These are phyloP conservation scores for Nasonia longicornis DNA, from an alignment of 1,140 invertebrate species.

Conservation along the genomic window DNA sequence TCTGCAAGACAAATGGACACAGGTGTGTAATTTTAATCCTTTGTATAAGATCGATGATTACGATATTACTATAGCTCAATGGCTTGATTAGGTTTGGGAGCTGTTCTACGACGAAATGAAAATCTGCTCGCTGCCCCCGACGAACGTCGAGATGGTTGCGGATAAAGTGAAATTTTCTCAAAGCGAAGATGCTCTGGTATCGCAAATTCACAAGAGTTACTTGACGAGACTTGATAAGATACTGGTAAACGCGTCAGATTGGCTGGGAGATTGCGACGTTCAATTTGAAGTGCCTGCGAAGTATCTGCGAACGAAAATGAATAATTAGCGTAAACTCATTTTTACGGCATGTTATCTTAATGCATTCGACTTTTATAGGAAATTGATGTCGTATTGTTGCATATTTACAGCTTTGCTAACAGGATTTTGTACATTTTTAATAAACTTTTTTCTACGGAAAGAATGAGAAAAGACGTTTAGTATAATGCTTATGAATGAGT, in stretches of 20 bases:
- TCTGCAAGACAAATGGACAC: slow-evolving; percentile 73
- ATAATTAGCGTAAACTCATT: background rate
- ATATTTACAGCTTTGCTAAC: too few species aligned
- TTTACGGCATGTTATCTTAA: too few species aligned
- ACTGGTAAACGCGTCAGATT: slow-evolving; percentile 58
- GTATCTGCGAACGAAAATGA: background rate
- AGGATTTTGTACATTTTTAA: too few species aligned
- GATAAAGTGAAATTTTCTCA: slow-evolving; percentile 23
- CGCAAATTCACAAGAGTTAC: slow-evolving; percentile 69
- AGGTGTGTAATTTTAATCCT: slow-evolving; percentile 19
- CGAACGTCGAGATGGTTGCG: background rate
- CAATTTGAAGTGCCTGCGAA: slow-evolving; percentile 29
- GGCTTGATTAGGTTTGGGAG: slow-evolving; percentile 34
- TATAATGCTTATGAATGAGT: too few species aligned
- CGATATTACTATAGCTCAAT: background rate
- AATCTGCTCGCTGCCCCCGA: background rate
- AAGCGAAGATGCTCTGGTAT: background rate
- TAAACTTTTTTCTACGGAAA: too few species aligned
- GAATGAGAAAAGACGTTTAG: too few species aligned
- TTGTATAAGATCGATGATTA: background rate
- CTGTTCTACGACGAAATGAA: slow-evolving; percentile 36
- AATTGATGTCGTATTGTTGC: too few species aligned
- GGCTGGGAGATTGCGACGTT: slow-evolving; percentile 55
- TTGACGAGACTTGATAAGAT: slow-evolving; percentile 67
- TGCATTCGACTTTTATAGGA: too few species aligned